Conservation (phyloP, 2,113 vertebrate species). For the Quiscalus mexicanus region DNA sequence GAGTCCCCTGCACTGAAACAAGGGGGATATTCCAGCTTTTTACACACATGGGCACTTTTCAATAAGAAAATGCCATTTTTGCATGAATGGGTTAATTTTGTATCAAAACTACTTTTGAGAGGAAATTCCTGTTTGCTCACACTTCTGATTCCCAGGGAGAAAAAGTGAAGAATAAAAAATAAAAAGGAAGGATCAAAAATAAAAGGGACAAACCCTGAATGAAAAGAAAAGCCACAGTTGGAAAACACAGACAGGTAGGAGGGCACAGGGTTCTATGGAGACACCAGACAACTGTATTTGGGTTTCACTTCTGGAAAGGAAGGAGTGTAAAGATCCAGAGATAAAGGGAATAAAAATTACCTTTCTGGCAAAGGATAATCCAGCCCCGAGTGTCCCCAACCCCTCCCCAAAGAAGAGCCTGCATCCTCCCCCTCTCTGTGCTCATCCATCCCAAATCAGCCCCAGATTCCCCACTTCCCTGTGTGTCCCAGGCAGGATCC, state of each 20-base stretch:
- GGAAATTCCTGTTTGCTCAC: background rate
- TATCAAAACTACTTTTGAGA: fast-evolving
- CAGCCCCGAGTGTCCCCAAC: background rate
- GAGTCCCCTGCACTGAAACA: background rate
- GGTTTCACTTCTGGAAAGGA: background rate
- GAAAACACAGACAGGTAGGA: background rate
- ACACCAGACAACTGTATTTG: background rate
- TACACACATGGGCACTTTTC: background rate
- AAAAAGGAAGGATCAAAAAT: background rate
- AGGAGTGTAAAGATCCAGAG: background rate
- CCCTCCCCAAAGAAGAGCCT: background rate
- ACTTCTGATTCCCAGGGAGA: background rate
- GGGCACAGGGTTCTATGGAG: fast-evolving
- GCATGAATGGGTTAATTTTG: background rate
- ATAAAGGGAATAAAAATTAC: background rate
- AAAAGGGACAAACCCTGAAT: background rate
- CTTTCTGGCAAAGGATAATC: background rate
- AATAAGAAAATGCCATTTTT: background rate
- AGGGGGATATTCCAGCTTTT: background rate
- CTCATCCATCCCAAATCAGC: background rate
- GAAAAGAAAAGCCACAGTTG: background rate
- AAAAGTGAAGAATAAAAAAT: background rate
- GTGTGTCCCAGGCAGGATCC: background rate
- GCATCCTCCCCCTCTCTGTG: fast-evolving
- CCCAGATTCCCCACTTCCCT: background rate